Conservation (phyloP, 2,888 invertebrate genomes). For the Melipona beecheii region DNA sequence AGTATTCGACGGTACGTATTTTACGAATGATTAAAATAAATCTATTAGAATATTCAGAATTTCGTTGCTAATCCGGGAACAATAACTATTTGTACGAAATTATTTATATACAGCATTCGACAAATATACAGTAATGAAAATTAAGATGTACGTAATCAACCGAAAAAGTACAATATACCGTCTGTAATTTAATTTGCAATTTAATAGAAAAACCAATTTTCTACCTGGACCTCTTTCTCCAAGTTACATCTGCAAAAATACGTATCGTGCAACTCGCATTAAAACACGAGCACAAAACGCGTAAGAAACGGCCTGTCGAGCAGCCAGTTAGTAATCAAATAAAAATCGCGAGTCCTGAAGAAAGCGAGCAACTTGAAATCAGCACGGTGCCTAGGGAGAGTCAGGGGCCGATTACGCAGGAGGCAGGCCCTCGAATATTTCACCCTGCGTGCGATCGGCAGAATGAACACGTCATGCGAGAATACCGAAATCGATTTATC, state of each 20-base stretch:
- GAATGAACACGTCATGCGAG: constrained; percentile 53
- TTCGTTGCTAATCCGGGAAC: no score
- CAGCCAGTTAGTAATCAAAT: not conserved
- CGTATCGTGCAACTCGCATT: no score
- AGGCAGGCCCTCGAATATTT: constrained; percentile 18
- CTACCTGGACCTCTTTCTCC: no score
- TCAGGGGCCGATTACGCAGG: not conserved
- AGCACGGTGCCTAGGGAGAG: not conserved
- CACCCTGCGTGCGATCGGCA: constrained; percentile 8
- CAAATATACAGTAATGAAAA: no score
- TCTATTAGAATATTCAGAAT: no score
- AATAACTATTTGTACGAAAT: no score
- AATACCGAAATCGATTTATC: constrained; percentile 55
- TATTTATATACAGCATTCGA: no score
- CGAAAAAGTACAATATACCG: no score
- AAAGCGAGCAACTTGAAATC: not conserved
- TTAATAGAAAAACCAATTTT: no score
- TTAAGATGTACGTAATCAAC: no score
- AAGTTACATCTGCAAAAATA: no score
- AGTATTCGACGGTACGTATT: not conserved
- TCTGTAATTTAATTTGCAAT: no score
- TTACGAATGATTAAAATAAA: not conserved
- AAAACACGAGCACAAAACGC: not conserved
- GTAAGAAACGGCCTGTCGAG: not conserved
- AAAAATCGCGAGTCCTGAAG: not conserved